Evolutionary conservation across 53 echinoderm and acorn worm genomes (phyloP).

Genomic region (Apostichopus leukothele): DNA sequence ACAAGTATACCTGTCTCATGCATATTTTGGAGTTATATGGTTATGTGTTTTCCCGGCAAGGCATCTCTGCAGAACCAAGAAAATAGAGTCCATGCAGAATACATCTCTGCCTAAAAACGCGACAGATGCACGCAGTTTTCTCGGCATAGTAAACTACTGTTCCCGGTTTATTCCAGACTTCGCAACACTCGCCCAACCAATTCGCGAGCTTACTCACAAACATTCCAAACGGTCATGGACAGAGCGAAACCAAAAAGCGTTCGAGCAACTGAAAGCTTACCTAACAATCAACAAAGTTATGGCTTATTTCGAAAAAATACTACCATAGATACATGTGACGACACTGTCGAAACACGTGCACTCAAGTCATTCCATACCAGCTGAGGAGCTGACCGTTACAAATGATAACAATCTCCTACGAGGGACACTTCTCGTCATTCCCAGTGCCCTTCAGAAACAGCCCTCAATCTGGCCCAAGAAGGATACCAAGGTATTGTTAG

Average conservation of each 20-base stretch:
- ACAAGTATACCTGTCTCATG: background rate
- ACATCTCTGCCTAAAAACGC: slow-evolving; percentile 31
- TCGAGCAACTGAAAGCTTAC: background rate
- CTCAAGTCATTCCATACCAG: slow-evolving; percentile 16
- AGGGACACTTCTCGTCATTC: slow-evolving; percentile 58
- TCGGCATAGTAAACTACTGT: slow-evolving; percentile 57
- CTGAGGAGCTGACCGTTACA: background rate
- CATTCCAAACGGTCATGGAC: slow-evolving; percentile 36
- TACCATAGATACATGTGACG: background rate
- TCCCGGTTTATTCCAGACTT: slow-evolving; percentile 41
- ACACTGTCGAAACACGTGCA: background rate
- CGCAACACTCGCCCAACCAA: background rate
- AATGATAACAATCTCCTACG: background rate
- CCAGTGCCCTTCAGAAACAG: slow-evolving; percentile 33
- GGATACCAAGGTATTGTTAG: slow-evolving; percentile 52
- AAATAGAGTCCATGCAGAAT: slow-evolving; percentile 33
- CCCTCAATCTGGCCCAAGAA: slow-evolving; percentile 52
- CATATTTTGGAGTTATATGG: slow-evolving; percentile 29
- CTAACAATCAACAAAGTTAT: background rate
- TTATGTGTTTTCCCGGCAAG: slow-evolving; percentile 34
- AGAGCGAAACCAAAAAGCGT: background rate
- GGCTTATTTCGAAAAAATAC: slow-evolving; percentile 51
- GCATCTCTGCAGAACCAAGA: slow-evolving; percentile 46
- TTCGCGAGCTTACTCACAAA: slow-evolving; percentile 35
- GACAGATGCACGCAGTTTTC: slow-evolving; percentile 51